Evolutionary conservation across 1,140 invertebrate genomes (phyloP), one percentile per base, ranked within the genome.

Genomic region (Temnothorax longispinosus): DNA sequence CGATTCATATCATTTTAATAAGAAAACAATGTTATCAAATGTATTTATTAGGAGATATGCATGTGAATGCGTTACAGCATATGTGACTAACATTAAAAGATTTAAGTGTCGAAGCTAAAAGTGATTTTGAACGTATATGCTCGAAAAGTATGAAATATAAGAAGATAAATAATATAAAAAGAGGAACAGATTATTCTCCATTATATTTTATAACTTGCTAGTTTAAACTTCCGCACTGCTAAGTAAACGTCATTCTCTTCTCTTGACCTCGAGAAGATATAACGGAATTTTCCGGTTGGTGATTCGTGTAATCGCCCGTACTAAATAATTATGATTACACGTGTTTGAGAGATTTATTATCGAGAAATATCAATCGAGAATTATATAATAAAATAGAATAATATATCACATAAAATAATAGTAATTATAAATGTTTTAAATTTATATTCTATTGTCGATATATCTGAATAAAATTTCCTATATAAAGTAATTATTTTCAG

Each of bases 241-340:
- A 35, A 56, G 64, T n/a, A 47, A 80, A 67, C 7, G 76, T 52
- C 35, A 71, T 71, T 8, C 54, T 80, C 64, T 69, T 4, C 21
- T 54, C n/a, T 35, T 84, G 80, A 74, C 80, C 69, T 76, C 69
- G 54, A 75, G 38, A 80, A 38, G 27, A 27, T n/a, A 52, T 75
- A 82, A 74, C 78, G 69, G 80, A 84, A 60, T 84, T 15, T 81
- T 35, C 44, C 47, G 3, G 32, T 41, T 54, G 15, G 10, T 1
- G 8, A 7, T 15, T 60, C 11, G 15, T 7, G 21, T 27, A 38
- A 54, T 81, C 11, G 18, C 7, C 8, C 6, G 21, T 21, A n/a
- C 5, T 7, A 32, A 62, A 77, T 32, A n/a, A 76, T 21, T 72
- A 27, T 27, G 32, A 74, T 8, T 56, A 38, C 27, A 18, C 7